Evolutionary conservation across 2,888 invertebrate genomes (phyloP), one percentile per base, ranked within the genome.

Genomic region (Encarsia formosa): DNA sequence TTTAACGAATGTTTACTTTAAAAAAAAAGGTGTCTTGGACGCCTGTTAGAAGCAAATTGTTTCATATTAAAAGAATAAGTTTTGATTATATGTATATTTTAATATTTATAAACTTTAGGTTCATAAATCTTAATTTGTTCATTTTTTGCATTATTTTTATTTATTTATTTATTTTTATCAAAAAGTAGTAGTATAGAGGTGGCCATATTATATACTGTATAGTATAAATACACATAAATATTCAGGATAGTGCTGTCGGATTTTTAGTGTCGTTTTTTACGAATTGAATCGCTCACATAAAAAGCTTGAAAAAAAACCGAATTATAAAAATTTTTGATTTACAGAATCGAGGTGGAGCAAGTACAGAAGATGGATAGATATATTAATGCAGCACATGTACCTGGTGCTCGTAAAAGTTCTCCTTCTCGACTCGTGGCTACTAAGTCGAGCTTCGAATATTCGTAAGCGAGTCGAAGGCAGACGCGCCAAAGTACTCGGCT

Each of bases 391-490:
- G 42, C 63, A 63, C 47, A 42, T 70, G 31, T 73, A 73, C 51
- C 57, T 71, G 19, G 54, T 67, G 49, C 53, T 71, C 44, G 65
- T 69, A 32, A 66, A 62, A 55, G 53, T 64, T 52, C 58, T 71
- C 20, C 61, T 69, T 37, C 56, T 72, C 19, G 72, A 73, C 56
- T 59, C 71, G 24, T 74, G 73, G 73, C 34, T 71, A 35, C 50
- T 74, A 39, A 73, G 70, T 48, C 64, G 61, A 56, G 56, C 61
- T 45, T 63, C 66, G 40, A 59, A 52, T 42, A 15, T 64, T 24
- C 65, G 70, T 40, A 54, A 63, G 15, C 54, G 60, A 43, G 37
- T 65, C 4, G 58, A 59, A 43, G 57, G 62, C 24, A 65, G 63
- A 42, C 63, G 64, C 26, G 57, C 59, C n/a, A 68, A 60, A 53